Conservation (phyloP, 2,113 vertebrate species). For the Micronisus gabar region DNA sequence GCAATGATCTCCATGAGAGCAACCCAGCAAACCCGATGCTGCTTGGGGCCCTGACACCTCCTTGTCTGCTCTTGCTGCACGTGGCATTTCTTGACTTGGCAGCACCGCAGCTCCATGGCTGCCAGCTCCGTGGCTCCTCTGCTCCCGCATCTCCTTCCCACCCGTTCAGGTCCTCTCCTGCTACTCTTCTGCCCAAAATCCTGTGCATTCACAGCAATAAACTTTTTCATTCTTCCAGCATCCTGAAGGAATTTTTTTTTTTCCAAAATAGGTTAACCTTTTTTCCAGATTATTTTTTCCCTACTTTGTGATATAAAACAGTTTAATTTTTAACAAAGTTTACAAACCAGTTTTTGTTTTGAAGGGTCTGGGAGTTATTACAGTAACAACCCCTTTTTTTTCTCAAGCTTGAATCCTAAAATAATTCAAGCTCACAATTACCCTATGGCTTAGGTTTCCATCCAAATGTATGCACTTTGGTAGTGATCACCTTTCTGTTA, state of each 20-base stretch:
- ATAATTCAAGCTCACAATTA: neutral
- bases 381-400: neutral
- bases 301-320: neutral
- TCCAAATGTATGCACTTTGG: neutral
- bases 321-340: neutral
- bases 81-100: neutral
- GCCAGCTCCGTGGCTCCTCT: neutral
- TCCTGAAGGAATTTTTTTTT: neutral
- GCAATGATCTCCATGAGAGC: accelerated
- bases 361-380: neutral
- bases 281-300: neutral
- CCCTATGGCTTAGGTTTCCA: neutral
- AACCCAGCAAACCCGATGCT: neutral
- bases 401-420: neutral
- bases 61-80: neutral
- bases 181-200: neutral
- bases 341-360: neutral
- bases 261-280: neutral
- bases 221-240: neutral
- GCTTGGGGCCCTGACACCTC: accelerated
- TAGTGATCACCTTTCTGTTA: neutral
- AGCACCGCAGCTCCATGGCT: neutral
- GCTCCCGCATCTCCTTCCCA: neutral
- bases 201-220: neutral
- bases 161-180: neutral